phyloP scores from a whole-genome alignment of 2,797 vertebrate genomes.

The Clarias pachynema region DNA sequence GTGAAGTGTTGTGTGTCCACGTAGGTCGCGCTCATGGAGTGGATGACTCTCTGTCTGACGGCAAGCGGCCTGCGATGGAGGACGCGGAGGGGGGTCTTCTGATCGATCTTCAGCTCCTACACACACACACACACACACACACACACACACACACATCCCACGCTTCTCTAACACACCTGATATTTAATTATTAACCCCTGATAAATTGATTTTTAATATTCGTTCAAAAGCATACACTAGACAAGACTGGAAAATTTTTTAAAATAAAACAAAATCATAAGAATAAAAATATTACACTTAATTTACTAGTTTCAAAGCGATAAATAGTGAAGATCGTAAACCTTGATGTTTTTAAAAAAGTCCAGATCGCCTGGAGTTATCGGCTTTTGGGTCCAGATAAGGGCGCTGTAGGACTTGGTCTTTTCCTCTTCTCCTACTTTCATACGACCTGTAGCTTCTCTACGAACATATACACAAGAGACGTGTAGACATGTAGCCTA shows the following conservation, averaged over 20 bases:
- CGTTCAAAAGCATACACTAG: not conserved
- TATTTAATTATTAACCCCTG: not conserved
- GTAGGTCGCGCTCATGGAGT: slow-evolving; percentile 83
- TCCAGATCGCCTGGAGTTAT: slow-evolving; percentile 81
- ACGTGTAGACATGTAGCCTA: not conserved
- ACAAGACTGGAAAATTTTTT: not conserved
- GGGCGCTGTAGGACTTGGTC: slow-evolving; percentile 93
- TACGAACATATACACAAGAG: slow-evolving; percentile 56
- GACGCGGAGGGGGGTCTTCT: slow-evolving; percentile 94
- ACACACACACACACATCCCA: not conserved
- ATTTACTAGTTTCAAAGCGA: not conserved
- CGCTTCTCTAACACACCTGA: not conserved
- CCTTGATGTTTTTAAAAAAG: slow-evolving; percentile 86
- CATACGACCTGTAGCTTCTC: slow-evolving; percentile 92
- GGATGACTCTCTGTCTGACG: slow-evolving; percentile 82
- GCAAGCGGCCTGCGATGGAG: slow-evolving; percentile 90
- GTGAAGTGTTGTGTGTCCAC: slow-evolving; percentile 89
- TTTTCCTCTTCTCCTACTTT: slow-evolving; percentile 97
- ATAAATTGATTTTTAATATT: not conserved
- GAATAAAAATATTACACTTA: not conserved
- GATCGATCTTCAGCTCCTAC: slow-evolving; percentile 88
- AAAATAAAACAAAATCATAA: not conserved
- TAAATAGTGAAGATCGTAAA: slow-evolving; percentile 52
- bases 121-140: slow-evolving; percentile 20
- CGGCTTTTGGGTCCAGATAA: slow-evolving; percentile 88